phyloP scores from a whole-genome alignment of 2,113 vertebrate genomes.

The Heteronetta atricapilla region DNA sequence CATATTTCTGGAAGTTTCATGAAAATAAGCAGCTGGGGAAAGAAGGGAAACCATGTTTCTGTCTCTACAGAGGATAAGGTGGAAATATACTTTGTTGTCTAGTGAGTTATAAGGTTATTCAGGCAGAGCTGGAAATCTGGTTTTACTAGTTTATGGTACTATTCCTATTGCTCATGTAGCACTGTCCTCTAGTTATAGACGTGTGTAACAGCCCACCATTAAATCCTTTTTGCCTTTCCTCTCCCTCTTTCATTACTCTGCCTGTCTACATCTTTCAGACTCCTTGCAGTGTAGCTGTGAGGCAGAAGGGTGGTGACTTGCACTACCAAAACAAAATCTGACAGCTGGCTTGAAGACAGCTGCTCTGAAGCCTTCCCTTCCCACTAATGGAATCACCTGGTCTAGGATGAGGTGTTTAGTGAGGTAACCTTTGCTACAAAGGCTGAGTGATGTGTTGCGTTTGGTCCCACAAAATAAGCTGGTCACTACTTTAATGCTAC shows the following conservation, averaged over 20 bases:
- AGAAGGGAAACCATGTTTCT: not conserved
- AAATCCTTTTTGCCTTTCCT: not conserved
- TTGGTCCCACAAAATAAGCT: not conserved
- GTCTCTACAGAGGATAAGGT: not conserved
- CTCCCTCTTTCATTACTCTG: not conserved
- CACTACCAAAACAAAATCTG: not conserved
- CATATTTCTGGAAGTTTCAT: not conserved
- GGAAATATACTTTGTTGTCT: not conserved
- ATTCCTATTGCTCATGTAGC: not conserved
- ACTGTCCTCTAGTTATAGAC: not conserved
- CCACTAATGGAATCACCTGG: not conserved
- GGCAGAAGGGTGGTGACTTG: constrained; percentile 9
- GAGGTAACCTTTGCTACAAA: not conserved
- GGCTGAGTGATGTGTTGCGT: not conserved
- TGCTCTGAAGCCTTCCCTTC: not conserved
- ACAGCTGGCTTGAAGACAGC: constrained; percentile 8
- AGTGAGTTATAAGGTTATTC: not conserved
- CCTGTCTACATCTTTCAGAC: not conserved
- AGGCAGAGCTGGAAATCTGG: not conserved
- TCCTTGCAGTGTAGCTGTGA: not conserved
- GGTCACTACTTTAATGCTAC: not conserved
- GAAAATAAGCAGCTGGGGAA: not conserved
- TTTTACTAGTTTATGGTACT: not conserved
- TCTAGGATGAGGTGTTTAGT: not conserved
- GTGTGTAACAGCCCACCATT: not conserved